Evolutionary conservation across 1,140 invertebrate genomes (phyloP).

Genomic region (Lordiphosa mommai): DNA sequence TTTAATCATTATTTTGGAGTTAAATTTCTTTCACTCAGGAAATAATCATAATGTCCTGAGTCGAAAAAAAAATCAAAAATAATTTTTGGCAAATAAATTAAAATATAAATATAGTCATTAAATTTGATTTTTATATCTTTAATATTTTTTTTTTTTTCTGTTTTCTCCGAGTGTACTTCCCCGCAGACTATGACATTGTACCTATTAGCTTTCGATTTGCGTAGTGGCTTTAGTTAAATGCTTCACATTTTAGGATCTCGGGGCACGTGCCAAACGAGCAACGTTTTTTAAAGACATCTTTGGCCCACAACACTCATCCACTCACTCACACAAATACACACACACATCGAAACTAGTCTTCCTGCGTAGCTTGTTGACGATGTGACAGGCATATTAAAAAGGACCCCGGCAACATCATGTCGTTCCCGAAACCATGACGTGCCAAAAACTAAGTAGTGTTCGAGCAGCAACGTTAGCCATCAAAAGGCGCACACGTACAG

Average conservation of each 20-base stretch:
- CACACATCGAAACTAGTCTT: constrained; percentile 51
- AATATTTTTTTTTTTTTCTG: neutral
- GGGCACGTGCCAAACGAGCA: constrained; percentile 59
- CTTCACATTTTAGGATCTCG: constrained; percentile 28
- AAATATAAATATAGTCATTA: too few relatives aligned
- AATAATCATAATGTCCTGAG: too few relatives aligned
- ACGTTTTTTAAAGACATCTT: constrained; percentile 53
- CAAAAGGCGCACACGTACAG: constrained; percentile 65
- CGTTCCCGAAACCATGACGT: constrained; percentile 44
- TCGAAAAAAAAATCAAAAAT: too few relatives aligned
- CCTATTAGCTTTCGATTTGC: constrained; percentile 72
- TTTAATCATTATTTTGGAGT: neutral
- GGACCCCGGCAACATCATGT: constrained; percentile 55
- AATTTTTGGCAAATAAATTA: too few relatives aligned
- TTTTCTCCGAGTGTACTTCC: neutral
- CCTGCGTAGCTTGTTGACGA: constrained; percentile 38
- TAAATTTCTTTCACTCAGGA: too few relatives aligned
- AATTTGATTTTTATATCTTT: neutral
- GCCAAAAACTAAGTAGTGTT: constrained; percentile 75
- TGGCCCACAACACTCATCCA: too few relatives aligned
- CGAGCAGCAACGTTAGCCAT: constrained; percentile 53
- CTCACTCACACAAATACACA: constrained; percentile 3
- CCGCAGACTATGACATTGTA: constrained; percentile 12
- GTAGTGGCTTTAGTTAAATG: constrained; percentile 70
- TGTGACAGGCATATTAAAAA: constrained; percentile 76